Evolutionary conservation across 2,113 vertebrate genomes (phyloP), one percentile per base, ranked within the genome.

Genomic region (Chauna torquata): DNA sequence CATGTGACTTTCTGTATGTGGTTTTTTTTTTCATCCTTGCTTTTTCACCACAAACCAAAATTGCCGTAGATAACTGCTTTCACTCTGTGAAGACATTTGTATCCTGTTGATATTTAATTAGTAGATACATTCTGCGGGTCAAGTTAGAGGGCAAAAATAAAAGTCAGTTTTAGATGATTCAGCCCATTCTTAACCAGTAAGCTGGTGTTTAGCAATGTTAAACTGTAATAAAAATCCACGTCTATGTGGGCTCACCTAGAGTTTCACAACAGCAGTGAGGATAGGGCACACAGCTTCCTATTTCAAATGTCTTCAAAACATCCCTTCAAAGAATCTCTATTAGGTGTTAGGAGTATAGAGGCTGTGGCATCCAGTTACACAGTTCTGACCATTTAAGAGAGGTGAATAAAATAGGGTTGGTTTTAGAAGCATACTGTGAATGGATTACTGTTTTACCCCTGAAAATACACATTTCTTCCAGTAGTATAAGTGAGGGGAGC

Each of bases 271-370:
- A 93, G 92, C 89, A 49, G 27, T 90, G 93, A 91, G 93, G 91
- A 94, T 66, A 95, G 59, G 62, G 85, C 59, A 59, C 78, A 47
- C 55, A 91, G 79, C 82, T 96, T 96, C 93, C 90, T 92, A 93
- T 94, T 97, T 95, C 88, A 92, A 91, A 97, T 92, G 93, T 86
- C 96, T 94, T 95, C 93, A 96, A 97, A 97, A 96, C 71, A 89
- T 85, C 81, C 71, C 88, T 93, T 96, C 88, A 95, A 94, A 92
- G 92, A 96, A 96, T 94, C 79, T 96, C 85, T 96, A 50, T 94
- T 88, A 96, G 96, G 92, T 96, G 94, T 94, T 94, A 93, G 94
- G n/a, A 92, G 62, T 77, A 65, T 72, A 88, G 76, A 90, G 91
- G 55, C 92, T 92, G 69, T 82, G 94, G 93, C 96, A 96, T 96